Conservation (phyloP, 2,888 invertebrate genomes). For the Leucoma salicis region DNA sequence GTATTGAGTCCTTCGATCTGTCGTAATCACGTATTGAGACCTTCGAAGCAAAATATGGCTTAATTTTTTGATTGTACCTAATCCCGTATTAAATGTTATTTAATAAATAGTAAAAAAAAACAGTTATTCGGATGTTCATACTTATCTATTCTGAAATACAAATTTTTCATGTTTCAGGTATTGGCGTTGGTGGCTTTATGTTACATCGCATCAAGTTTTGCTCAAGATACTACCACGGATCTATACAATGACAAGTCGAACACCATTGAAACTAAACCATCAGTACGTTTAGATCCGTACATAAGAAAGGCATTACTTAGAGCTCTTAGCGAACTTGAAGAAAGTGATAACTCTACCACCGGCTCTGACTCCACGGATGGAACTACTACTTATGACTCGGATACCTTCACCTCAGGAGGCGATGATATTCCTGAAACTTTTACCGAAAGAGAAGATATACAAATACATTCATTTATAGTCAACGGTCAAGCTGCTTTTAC, state of each 20-base stretch:
- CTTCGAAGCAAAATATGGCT: too few relatives aligned
- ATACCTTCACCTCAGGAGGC: constrained; percentile 57
- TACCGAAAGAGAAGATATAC: constrained; percentile 58
- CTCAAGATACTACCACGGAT: constrained; percentile 57
- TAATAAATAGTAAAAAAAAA: too few relatives aligned
- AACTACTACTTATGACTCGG: constrained; percentile 55
- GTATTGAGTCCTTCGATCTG: too few relatives aligned
- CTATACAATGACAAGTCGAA: constrained; percentile 62
- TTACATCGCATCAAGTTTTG: constrained; percentile 46
- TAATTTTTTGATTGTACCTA: too few relatives aligned
- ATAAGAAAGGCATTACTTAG: constrained; percentile 88
- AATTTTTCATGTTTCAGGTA: constrained; percentile 53
- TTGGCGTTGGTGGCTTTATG: constrained; percentile 51
- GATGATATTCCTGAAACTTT: constrained; percentile 58
- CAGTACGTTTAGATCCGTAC: constrained; percentile 86
- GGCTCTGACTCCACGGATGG: constrained; percentile 61
- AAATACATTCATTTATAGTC: constrained; percentile 82
- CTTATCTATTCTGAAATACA: background rate
- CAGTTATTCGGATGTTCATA: too few relatives aligned
- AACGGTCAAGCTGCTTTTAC: constrained; percentile 71
- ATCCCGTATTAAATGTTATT: too few relatives aligned
- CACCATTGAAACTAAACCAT: constrained; percentile 71
- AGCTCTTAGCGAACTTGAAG: constrained; percentile 89
- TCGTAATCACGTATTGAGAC: too few relatives aligned
- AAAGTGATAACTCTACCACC: constrained; percentile 74